A percentile compares a stretch with the other conserved stretches of the same genome.
These are phyloP conservation scores for Brachypodius melanocephalos DNA, from an alignment of 2,113 vertebrate species.

Conservation along the genomic window DNA sequence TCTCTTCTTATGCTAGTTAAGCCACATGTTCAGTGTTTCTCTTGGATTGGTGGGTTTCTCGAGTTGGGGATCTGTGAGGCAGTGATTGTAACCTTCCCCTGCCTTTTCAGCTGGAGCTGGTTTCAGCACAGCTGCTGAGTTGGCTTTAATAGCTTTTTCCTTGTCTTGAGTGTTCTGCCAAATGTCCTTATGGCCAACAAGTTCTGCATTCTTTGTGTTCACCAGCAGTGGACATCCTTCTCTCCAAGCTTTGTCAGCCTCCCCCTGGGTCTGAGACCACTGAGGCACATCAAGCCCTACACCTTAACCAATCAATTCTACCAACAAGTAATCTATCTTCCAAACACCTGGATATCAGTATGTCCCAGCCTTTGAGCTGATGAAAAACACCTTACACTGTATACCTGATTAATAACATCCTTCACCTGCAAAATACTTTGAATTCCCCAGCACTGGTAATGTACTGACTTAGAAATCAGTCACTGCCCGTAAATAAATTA, in stretches of 20 bases:
- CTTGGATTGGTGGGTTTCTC: neutral
- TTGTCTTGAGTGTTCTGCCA: neutral
- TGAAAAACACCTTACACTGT: neutral
- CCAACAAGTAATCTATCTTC: neutral
- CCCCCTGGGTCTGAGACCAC: neutral
- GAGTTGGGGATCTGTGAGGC: rapidly evolving
- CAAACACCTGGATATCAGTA: too few relatives aligned
- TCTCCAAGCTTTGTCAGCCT: neutral
- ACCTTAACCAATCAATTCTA: neutral
- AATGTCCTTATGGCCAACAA: neutral
- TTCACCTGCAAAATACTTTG: neutral
- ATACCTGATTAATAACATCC: neutral
- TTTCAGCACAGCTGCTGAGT: neutral
- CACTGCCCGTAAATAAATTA: neutral
- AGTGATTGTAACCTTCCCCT: neutral
- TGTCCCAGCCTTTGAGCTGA: neutral
- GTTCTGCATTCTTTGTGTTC: neutral
- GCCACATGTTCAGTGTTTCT: neutral
- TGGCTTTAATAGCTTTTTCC: neutral
- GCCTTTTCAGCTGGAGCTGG: neutral
- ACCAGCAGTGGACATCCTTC: neutral
- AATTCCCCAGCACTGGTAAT: neutral
- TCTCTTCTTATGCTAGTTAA: neutral
- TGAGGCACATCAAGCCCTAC: neutral
- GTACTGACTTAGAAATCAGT: neutral